Conservation (phyloP, 2,797 vertebrate species). For the Aphelocoma californica region DNA sequence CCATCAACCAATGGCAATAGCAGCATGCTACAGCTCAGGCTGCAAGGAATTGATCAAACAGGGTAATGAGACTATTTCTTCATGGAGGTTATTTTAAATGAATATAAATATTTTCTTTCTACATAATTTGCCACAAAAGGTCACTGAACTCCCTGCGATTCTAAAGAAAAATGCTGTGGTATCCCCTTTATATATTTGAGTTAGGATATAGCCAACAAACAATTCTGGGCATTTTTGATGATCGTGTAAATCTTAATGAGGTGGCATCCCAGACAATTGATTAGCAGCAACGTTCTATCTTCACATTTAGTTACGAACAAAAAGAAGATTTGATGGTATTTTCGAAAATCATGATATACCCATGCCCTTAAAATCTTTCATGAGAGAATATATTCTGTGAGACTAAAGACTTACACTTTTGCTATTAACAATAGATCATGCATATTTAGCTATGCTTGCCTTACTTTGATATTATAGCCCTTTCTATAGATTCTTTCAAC, state of each 20-base stretch:
- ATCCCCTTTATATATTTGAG: slow-evolving; percentile 78
- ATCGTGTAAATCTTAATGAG: slow-evolving; percentile 78
- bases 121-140: slow-evolving; percentile 88
- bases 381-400: slow-evolving; percentile 41
- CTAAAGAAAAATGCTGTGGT: slow-evolving; percentile 81
- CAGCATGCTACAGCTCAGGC: slow-evolving; percentile 79
- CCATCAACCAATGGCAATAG: slow-evolving; percentile 83
- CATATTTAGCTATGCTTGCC: slow-evolving; percentile 63
- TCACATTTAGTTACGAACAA: slow-evolving; percentile 65
- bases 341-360: slow-evolving; percentile 59
- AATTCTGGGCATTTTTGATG: slow-evolving; percentile 74
- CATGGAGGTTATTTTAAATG: slow-evolving; percentile 85
- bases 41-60: slow-evolving; percentile 85
- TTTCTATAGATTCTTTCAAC: slow-evolving; percentile 55
- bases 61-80: slow-evolving; percentile 85
- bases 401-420: not conserved
- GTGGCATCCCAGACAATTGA: slow-evolving; percentile 75
- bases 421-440: slow-evolving; percentile 17
- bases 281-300: slow-evolving; percentile 69
- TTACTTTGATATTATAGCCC: slow-evolving; percentile 60
- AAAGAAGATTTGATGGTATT: slow-evolving; percentile 68
- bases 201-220: slow-evolving; percentile 77
- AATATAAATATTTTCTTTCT: slow-evolving; percentile 90
- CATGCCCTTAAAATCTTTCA: slow-evolving; percentile 68
- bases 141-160: slow-evolving; percentile 81